Percentiles rank a stretch among this genome's conserved stretches.
Evolutionary conservation across 2,113 vertebrate species (phyloP).

Genomic region (Datnioides undecimradiatus): DNA sequence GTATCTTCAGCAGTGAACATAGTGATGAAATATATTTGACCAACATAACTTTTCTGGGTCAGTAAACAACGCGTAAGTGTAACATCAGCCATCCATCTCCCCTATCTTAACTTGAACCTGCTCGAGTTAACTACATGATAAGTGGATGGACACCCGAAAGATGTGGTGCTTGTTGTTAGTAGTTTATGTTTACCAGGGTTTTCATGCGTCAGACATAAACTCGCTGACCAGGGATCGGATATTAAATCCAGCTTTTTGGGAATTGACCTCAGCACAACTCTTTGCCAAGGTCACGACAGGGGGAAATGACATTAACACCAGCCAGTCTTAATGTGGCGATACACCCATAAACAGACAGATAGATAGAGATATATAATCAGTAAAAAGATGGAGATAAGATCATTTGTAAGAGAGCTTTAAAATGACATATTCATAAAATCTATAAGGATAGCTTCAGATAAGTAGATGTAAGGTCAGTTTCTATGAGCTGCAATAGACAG

Average conservation of each 20-base stretch:
- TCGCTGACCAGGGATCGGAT: constrained; percentile 3
- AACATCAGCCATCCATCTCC: no score
- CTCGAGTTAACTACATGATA: not conserved
- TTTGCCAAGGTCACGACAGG: no score
- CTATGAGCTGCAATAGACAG: not conserved
- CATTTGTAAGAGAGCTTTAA: not conserved
- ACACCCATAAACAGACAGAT: not conserved
- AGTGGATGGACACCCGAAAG: not conserved
- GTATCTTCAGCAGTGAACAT: no score
- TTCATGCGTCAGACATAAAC: constrained; percentile 6
- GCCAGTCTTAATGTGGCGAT: not conserved
- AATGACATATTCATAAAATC: not conserved
- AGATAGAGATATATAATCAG: no score
- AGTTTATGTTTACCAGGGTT: not conserved
- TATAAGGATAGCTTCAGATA: not conserved
- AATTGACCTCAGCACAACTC: no score
- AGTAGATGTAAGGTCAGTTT: not conserved
- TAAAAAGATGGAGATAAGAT: not conserved
- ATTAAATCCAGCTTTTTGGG: constrained; percentile 11
- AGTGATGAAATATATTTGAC: no score
- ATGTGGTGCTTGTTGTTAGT: not conserved
- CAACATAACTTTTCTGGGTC: no score
- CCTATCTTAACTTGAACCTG: not conserved
- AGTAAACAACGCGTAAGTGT: no score
- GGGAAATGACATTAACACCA: constrained; percentile 5